Evolutionary conservation across 2,113 vertebrate species (phyloP).

Genomic region (Galeopterus variegatus): DNA sequence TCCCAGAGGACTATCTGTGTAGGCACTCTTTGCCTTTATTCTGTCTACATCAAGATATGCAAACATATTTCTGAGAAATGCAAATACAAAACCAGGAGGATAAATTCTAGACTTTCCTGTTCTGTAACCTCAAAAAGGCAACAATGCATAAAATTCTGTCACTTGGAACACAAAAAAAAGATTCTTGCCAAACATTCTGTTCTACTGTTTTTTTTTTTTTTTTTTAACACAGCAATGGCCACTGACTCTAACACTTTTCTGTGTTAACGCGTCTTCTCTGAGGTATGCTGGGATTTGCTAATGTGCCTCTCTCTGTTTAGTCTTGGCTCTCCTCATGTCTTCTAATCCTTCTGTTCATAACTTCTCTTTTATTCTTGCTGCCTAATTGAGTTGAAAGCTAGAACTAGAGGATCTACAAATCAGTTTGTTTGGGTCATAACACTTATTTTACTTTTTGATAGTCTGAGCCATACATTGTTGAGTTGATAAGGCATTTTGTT

Average conservation of each 20-base stretch:
- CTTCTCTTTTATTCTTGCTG: slow-evolving; percentile 30
- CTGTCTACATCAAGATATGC: background rate
- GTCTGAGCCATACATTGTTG: background rate
- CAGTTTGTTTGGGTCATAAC: background rate
- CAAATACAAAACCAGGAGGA: slow-evolving; percentile 52
- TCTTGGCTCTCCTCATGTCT: background rate
- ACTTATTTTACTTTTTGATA: slow-evolving; percentile 13
- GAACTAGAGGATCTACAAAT: background rate
- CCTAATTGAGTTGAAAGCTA: background rate
- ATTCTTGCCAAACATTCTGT: slow-evolving; percentile 30
- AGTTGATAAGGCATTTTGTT: background rate
- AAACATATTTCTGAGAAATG: slow-evolving; percentile 55
- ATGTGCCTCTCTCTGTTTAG: background rate
- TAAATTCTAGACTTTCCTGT: slow-evolving; percentile 45
- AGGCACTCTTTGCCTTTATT: slow-evolving; percentile 39
- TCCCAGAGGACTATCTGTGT: slow-evolving; percentile 40
- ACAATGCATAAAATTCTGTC: slow-evolving; percentile 55
- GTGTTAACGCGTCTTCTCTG: background rate
- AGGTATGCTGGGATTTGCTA: background rate
- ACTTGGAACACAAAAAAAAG: slow-evolving; percentile 41
- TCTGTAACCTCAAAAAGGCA: slow-evolving; percentile 57
- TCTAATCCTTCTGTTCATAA: slow-evolving; percentile 45
- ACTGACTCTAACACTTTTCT: background rate
- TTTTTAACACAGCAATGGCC: background rate
- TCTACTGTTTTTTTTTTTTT: background rate